Evolutionary conservation across 2,888 invertebrate species (phyloP), one percentile per base, ranked within the genome.

Genomic region (Agriotes lineatus): DNA sequence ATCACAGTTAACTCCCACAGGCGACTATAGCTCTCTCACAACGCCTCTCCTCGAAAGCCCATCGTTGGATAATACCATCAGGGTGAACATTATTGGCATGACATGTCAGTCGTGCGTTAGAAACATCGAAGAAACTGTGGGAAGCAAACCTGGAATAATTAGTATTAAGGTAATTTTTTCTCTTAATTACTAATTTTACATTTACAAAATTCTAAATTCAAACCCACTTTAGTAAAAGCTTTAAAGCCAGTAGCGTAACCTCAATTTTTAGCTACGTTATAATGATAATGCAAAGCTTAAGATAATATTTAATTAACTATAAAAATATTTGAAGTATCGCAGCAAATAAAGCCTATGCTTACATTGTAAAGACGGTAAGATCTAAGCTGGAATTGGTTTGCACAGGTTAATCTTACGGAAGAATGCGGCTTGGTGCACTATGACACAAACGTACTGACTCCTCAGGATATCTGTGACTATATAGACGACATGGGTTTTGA

Each of bases 401-500:
- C 59, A 44, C 79, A 89, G 89, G 91, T 93, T 80, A 88, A 86
- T 75, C 83, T 97, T 67, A 87, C 90, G 63, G 91, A 94, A 76
- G 90, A 92, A 78, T 88, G 89, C 12, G 96, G 92, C 19, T 88
- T 91, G 77, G 88, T 96, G 77, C 87, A 89, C 72, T 96, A 91
- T 85, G 90, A 93, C 80, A 86, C 89, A 0, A 85, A 84, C 58
- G 79, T 87, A 67, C 89, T 89, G 54, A 88, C 87, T 7, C 88
- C 90, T 16, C 84, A 86, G 62, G 88, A 87, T 77, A 87, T 96
- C 73, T 88, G 90, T 70, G 87, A 90, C 22, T 90, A 90, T 70
- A 92, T 97, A 78, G 91, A 93, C 76, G 95, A 96, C 77, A 94
- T 96, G 94, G 96, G 96, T 16, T 96, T 96, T 83, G 92, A 93